Base-by-base conservation (phyloP, 2,888 invertebrate species). In the Drosophila putrida region DNA sequence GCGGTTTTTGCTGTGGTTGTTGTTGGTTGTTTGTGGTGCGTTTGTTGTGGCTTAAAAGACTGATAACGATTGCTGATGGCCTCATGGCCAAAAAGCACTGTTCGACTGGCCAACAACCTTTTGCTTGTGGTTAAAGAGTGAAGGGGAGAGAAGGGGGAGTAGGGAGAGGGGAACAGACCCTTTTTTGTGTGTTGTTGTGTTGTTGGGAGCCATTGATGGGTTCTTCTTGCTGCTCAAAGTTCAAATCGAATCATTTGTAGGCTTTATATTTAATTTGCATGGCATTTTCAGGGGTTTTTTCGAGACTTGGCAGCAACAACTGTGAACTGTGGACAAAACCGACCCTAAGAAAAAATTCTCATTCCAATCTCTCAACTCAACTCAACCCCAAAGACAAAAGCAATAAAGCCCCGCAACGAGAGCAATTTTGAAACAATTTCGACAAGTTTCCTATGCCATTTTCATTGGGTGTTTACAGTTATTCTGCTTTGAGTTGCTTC, bases 191-290 rank as follows among this genome's bases (percentile, higher is more conserved):
- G 8, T 38, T 1, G 10, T 35, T 35, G 35, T 38, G 38, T 13
- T 54, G 47, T 60, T 47, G 41, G 33, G 13, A 38, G 35, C 31
- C 54, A 50, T 50, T 53, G 49, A 51, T 50, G 59, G 62, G 55
- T 28, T n/a, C n/a, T 53, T 28, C 20, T 20, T 20, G 20, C 41
- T 38, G 65, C 43, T 25, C 31, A 28, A 57, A 53, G 61, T 57
- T 60, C 60, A 75, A 85, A 80, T 76, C 83, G 83, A 80, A 82
- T 82, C 83, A 80, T 86, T 80, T 80, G 78, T 65, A 62, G 78
- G 76, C 83, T 82, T 86, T 82, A 79, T 67, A 82, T 82, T 82
- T 82, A 82, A 82, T 82, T 82, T 82, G 86, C 86, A 82, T 85
- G 78, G 57, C 69, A 80, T 63, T 75, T 75, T 66, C 55, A 41